Base-by-base conservation (phyloP, 2,888 invertebrate genomes). In the Axea sp. region DNA sequence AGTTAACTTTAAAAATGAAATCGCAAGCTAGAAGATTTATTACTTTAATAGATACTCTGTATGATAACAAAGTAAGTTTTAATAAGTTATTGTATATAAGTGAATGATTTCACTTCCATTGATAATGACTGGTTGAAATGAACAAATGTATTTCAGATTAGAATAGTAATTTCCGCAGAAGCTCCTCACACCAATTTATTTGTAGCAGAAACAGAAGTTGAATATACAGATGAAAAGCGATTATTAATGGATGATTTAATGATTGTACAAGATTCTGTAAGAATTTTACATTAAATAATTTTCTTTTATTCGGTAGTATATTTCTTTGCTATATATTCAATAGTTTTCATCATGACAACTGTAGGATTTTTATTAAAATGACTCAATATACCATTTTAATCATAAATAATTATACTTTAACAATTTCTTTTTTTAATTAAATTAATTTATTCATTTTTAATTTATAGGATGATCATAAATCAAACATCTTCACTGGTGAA, bases 221-320 rank as follows among this genome's bases (percentile, higher is more conserved):
- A 89, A 68, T 90, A 92, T 62, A 90, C 90, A 22, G 96, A 98
- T 86, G 93, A 94, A 4, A 93, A 95, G 79, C 91, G 97, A 82
- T 92, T 93, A 80, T 89, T 99, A 0, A 98, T 99, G 97, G 99
- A 99, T 85, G 99, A 99, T 88, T 90, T 99, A 75, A 94, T 94
- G 80, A 95, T 99, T 59, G 91, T 91, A 1, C 92, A 92, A 79
- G 92, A 91, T 78, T 92, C 94, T 45, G 93, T 93, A 88, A 89
- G 91, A 88, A 65, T 69, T 60, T 24, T 30, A 28, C 12, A n/a
- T n/a, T n/a, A n/a, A n/a, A n/a, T n/a, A n/a, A n/a, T n/a, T n/a
- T n/a, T n/a, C n/a, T n/a, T n/a, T n/a, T n/a, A n/a, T n/a, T n/a
- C n/a, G n/a, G n/a, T n/a, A n/a, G n/a, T n/a, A n/a, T n/a, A n/a